These are phyloP conservation scores for Drusus annulatus DNA, from an alignment of 1,140 invertebrate genomes.

Conservation along the genomic window DNA sequence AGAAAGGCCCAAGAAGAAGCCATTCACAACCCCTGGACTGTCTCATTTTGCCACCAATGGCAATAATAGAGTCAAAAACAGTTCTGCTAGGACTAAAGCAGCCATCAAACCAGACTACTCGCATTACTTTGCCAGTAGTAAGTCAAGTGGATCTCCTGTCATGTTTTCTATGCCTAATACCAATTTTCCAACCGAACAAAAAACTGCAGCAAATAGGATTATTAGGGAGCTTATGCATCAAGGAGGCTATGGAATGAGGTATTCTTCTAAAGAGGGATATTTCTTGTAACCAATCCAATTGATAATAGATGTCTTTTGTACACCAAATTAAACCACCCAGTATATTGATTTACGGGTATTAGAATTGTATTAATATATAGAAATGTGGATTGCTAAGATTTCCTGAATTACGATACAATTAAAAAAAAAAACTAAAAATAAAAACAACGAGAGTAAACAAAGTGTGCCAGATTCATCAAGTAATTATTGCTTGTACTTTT, in stretches of 20 bases:
- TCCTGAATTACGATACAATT: too few species aligned
- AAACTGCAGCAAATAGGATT: constrained; percentile 51
- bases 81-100: constrained; percentile 15
- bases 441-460: too few species aligned
- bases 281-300: constrained; percentile 33
- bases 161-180: constrained; percentile 33
- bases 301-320: neutral
- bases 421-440: too few species aligned
- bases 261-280: constrained; percentile 54
- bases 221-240: constrained; percentile 55
- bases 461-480: too few species aligned
- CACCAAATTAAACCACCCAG: too few species aligned
- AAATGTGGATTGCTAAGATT: too few species aligned
- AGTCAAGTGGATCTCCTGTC: constrained; percentile 45
- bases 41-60: constrained; percentile 61
- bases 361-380: too few species aligned
- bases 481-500: too few species aligned
- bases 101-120: constrained; percentile 51
- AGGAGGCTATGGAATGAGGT: constrained; percentile 57
- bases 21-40: constrained; percentile 64
- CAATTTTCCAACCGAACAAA: constrained; percentile 40
- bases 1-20: constrained; percentile 56
- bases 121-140: constrained; percentile 51
- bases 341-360: too few species aligned
- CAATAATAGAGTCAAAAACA: constrained; percentile 32